Base-by-base conservation (phyloP, 2,113 vertebrate genomes). In the Zapornia atra region DNA sequence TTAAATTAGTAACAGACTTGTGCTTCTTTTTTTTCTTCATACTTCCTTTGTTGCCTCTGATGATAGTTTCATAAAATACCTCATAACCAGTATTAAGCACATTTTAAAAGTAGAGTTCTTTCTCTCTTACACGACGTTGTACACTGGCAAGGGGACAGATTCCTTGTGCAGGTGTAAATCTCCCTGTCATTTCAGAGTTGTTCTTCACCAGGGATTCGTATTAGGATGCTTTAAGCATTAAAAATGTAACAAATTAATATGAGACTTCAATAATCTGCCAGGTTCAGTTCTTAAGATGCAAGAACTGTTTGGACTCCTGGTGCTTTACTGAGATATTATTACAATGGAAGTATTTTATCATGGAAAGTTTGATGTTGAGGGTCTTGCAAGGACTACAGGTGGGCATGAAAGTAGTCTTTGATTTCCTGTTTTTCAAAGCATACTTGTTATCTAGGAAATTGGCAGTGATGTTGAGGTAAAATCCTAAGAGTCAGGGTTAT, bases 351-450 rank as follows among this genome's bases (percentile, higher is more conserved):
- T 89, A 86, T 86, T 94, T 95, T 79, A 75, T 82, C 33, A 46
- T 10, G 38, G 54, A 18, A 94, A 79, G 31, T 68, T 85, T 91
- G 48, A 94, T 48, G 28, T 36, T 83, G 72, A 86, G 72, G 72
- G 72, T 94, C 68, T 91, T 94, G 42, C 42, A 64, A 72, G 24
- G 53, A 40, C 53, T 76, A n/a, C 33, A 71, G 61, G 57, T 85
- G 33, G 70, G 40, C 46, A 87, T 66, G 60, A 89, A 94, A 93
- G 28, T 34, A 71, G 25, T 10, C 69, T 96, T 95, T 97, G 87
- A 93, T 91, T 95, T 89, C 28, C 17, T 75, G 5, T 87, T 94
- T 92, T 94, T 89, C 83, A 95, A 91, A 94, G 88, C 40, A 65
- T 11, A 11, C 4, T 36, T 75, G 10, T 61, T 93, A 81, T 57